Base-by-base conservation (phyloP, 2,888 invertebrate genomes). In the Agriotes lineatus region DNA sequence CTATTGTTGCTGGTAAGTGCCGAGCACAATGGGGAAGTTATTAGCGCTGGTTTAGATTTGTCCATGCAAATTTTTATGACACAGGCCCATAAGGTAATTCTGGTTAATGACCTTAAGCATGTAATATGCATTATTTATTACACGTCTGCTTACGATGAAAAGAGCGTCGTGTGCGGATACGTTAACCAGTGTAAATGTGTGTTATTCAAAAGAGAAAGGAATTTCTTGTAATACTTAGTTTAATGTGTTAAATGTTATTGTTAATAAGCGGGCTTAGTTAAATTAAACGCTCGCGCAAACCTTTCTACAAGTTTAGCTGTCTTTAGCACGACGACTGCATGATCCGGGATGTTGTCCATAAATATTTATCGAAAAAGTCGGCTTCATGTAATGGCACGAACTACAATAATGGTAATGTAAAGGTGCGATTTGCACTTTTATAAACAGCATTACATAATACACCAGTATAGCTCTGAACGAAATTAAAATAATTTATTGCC, bases 81-180 rank as follows among this genome's bases (percentile, higher is more conserved):
- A 35, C 39, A 20, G 19, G 5, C 52, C 19, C 5, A 33, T 30
- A 33, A 52, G 52, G 52, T 52, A 52, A 52, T 52, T 52, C 25
- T 52, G 54, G 63, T 63, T 54, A 63, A 61, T 67, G 44, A 60
- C 60, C 56, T 35, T 44, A 35, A 22, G 9, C 56, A 56, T 35
- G 35, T 52, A 52, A 52, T 52, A 52, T 52, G 35, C 52, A 52
- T 52, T 50, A 50, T 50, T 20, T 33, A 50, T 50, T 52, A 33
- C 52, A 33, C 52, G 35, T 52, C 52, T 52, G 35, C 12, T 52
- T 10, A 3, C 16, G 22, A 22, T 18, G 20, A 20, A 18, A 48
- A 2, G 12, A 48, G 14, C 7, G 18, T 4, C 18, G n/a, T 48
- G 14, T 39, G 4, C n/a, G 14, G 4, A n/a, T n/a, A n/a, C n/a